Base-by-base conservation (phyloP, 2,113 vertebrate genomes). In the Aix galericulata region DNA sequence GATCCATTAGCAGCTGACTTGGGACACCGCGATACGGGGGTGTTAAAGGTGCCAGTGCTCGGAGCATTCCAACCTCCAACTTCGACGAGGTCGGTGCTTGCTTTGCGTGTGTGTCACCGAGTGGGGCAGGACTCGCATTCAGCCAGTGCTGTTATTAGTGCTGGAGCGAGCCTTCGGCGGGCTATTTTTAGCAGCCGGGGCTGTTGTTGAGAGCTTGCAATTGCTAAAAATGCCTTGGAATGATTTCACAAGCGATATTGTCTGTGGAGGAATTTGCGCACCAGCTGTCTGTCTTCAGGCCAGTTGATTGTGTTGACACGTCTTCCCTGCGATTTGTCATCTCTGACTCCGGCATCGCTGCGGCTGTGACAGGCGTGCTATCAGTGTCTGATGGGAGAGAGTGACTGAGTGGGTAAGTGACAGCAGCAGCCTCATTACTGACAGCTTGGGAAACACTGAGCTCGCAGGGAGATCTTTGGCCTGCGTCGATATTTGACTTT, bases 231-330 rank as follows among this genome's bases (percentile, higher is more conserved):
- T 53, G 85, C 94, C 86, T 96, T 38, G 93, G 94, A 95, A 73
- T 53, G 96, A 79, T 96, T 95, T 95, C 91, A 32, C 79, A 21
- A 34, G 85, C 56, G 86, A 66, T 87, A 21, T 11, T 78, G 92
- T 71, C 64, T 92, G 95, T 85, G 88, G 36, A 95, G 96, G 97
- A 96, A 97, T 96, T 92, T 89, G 95, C 66, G 9, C 90, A 82
- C 91, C 95, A 93, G 94, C 96, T 96, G 96, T 93, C 96, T 97
- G 95, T 97, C 96, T 97, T 68, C 56, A 12, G 95, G 95, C 95
- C 93, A 42, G 82, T 76, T n/a, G 91, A 86, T 95, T 89, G 97
- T 96, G 96, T 96, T 97, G 94, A 97, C 94, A 93, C 91, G 29
- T 32, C 40, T 76, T 96, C 96, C 82, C 96, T 96, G 94, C 10